Evolutionary conservation across 2,113 vertebrate genomes (phyloP).

Genomic region (Lagopus muta): DNA sequence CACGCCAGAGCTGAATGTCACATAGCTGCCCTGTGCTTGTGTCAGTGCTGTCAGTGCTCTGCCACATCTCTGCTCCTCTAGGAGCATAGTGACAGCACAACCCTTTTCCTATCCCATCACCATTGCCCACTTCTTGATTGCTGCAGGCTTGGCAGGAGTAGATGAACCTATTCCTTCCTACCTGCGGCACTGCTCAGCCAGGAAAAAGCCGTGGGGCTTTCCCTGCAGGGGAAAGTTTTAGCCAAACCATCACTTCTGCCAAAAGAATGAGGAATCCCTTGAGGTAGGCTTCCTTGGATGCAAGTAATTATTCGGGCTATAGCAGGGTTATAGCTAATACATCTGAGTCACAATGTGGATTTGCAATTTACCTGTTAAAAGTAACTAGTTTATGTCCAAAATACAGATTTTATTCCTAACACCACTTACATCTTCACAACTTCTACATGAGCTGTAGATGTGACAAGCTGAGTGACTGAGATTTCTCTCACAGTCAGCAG

Average conservation of each 20-base stretch:
- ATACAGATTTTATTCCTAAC: not conserved
- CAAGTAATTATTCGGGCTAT: conserved; percentile 46
- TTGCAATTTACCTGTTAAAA: conserved; percentile 49
- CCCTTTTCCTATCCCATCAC: not conserved
- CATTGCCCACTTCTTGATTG: not conserved
- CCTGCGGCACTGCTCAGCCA: not conserved
- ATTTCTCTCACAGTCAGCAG: conserved; percentile 18
- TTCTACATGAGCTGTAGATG: conserved; percentile 55
- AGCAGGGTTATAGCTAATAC: conserved; percentile 5
- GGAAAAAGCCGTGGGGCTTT: not conserved
- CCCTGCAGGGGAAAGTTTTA: not conserved
- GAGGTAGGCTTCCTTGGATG: conserved; percentile 36
- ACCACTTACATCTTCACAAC: conserved; percentile 13
- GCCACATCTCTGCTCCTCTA: not conserved
- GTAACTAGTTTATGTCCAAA: conserved; percentile 11
- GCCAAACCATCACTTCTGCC: conserved; percentile 39
- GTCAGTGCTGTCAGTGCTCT: not conserved
- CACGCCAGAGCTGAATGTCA: not conserved
- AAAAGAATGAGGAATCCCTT: conserved; percentile 3
- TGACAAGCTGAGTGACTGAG: conserved; percentile 36
- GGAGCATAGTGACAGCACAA: not conserved
- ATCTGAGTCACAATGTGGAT: conserved; percentile 1
- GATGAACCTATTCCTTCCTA: not conserved
- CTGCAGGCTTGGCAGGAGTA: not conserved
- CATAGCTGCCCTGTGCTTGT: fast-evolving